Conservation (phyloP, 1,140 invertebrate species). For the Araneus ventricosus region DNA sequence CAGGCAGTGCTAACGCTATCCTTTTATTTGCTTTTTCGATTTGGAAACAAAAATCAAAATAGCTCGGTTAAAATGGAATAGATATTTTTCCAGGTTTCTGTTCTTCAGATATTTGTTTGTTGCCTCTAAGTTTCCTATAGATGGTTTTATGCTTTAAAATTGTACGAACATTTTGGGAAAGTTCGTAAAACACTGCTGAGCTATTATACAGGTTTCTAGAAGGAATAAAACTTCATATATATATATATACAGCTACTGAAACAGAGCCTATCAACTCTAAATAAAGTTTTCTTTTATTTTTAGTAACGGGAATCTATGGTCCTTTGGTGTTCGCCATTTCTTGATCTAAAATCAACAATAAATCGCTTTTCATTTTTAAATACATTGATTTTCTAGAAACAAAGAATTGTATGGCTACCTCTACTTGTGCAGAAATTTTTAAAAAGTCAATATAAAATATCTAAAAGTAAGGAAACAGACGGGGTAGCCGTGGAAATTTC, state of each 20-base stretch:
- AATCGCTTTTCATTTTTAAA: background rate
- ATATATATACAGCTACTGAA: constrained; percentile 42
- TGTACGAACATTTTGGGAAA: constrained; percentile 36
- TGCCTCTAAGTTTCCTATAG: constrained; percentile 2
- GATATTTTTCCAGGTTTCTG: constrained; percentile 46
- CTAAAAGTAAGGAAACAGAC: background rate
- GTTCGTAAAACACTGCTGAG: constrained; percentile 28
- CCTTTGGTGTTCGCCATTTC: background rate
- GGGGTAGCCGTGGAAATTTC: background rate
- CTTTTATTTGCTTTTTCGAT: constrained; percentile 27
- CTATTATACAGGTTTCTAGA: constrained; percentile 46
- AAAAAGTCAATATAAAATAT: background rate
- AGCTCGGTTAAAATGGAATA: constrained; percentile 12
- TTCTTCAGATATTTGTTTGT: constrained; percentile 10
- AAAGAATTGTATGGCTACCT: background rate
- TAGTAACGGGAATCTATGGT: background rate
- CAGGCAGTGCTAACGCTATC: background rate
- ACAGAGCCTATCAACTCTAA: constrained; percentile 29
- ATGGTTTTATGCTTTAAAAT: constrained; percentile 37
- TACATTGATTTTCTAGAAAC: background rate
- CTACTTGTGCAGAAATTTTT: background rate
- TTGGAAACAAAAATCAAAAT: constrained; percentile 34
- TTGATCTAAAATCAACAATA: constrained; percentile 1
- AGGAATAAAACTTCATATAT: constrained; percentile 46
- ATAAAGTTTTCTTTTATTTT: constrained; percentile 19